Evolutionary conservation across 2,888 invertebrate genomes (phyloP), one percentile per base, ranked within the genome.

Genomic region (Parnassius mnemosyne): DNA sequence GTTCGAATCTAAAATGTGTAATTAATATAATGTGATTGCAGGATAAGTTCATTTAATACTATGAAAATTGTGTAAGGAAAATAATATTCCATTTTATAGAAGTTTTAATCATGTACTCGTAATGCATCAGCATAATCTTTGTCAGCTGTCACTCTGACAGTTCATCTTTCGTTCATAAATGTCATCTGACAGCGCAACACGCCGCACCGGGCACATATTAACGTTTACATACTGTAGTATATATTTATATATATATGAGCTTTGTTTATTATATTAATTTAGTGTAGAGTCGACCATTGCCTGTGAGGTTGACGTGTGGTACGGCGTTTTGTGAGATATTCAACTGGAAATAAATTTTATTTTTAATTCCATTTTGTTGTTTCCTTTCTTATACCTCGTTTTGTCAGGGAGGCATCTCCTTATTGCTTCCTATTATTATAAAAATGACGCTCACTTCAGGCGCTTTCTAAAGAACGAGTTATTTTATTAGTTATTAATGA

Each of bases 341-440:
- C 87, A 88, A 86, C 80, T 87, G 87, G 85, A 88, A 89, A 89
- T 89, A 90, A 87, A 90, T 85, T 88, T 89, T 89, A 90, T 89
- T 90, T 90, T 90, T 87, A 90, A 90, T 89, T 90, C 88, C 88
- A 68, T 61, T 54, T 12, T 65, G 69, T 70, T 68, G 72, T 79
- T 85, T 81, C 71, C 64, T 20, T 41, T 51, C 43, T 16, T n/a
- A 2, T 20, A 61, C 71, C 68, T 71, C 34, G 34, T 34, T 34
- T 7, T 34, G 34, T 34, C 34, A 0, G 34, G 7, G 25, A 1
- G 20, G 20, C 20, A 2, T 20, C 20, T 34, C 34, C 34, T 34
- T 34, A 34, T 34, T 34, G 20, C 20, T 3, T 2, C 20, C 20
- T 20, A 20, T 20, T 20, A 20, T 20, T 0, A 20, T 16, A 16